These are phyloP conservation scores for Homarus americanus DNA, from an alignment of 1,140 invertebrate species.

Conservation along the genomic window DNA sequence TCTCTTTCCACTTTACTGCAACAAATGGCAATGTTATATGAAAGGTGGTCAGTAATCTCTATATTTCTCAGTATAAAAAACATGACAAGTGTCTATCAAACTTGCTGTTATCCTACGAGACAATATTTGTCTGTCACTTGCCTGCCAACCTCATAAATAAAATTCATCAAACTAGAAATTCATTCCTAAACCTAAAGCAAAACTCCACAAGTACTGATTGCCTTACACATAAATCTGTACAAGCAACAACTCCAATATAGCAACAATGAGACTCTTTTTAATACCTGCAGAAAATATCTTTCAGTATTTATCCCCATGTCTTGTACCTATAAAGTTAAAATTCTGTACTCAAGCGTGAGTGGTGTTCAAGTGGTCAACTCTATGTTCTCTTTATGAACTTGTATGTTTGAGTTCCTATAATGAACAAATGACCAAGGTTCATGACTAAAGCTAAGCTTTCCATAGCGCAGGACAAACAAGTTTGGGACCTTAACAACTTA, in stretches of 20 bases:
- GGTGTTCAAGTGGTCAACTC: conserved; percentile 27
- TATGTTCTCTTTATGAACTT: conserved; percentile 11
- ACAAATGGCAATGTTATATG: conserved; percentile 45
- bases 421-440: neutral
- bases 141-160: conserved; percentile 44
- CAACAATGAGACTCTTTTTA: conserved; percentile 58
- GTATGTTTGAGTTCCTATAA: conserved; percentile 5
- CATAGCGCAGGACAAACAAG: conserved; percentile 20
- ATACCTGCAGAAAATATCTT: conserved; percentile 50
- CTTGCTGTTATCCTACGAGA: neutral
- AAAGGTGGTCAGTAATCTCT: conserved; percentile 30
- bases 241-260: conserved; percentile 62
- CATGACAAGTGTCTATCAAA: too few relatives aligned
- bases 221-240: conserved; percentile 63
- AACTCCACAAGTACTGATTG: conserved; percentile 56
- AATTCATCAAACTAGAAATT: conserved; percentile 49
- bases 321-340: conserved; percentile 34
- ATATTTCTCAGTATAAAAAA: conserved; percentile 34
- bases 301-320: conserved; percentile 41
- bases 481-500: conserved; percentile 49
- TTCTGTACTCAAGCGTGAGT: conserved; percentile 44
- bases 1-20: conserved; percentile 51
- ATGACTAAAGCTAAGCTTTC: conserved; percentile 24
- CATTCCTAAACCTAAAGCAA: conserved; percentile 30
- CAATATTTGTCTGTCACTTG: conserved; percentile 37